Percentiles rank a stretch among this genome's conserved stretches.
phyloP scores from a whole-genome alignment of 2,113 vertebrate species.

The Mustela lutreola region DNA sequence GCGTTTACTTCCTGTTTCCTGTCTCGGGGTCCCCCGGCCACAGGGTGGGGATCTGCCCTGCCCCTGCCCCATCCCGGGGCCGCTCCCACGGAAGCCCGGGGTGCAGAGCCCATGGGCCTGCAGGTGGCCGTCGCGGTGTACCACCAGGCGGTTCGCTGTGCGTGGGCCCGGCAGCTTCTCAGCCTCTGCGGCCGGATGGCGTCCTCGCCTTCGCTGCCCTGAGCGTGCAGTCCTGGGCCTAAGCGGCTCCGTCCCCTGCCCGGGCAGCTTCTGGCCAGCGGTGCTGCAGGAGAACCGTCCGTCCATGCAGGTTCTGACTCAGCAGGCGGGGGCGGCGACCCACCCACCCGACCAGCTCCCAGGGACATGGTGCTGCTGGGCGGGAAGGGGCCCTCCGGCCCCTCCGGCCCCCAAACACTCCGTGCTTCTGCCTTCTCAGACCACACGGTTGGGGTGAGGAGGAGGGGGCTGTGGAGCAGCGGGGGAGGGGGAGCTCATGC shows the following conservation, averaged over 20 bases:
- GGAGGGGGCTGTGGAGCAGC: neutral
- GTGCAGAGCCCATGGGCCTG: neutral
- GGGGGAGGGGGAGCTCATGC: neutral
- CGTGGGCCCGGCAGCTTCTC: fast-evolving
- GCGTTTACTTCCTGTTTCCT: neutral
- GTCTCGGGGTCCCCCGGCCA: neutral
- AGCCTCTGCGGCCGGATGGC: neutral
- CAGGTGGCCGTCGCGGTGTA: fast-evolving
- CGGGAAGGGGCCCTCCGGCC: too few relatives aligned
- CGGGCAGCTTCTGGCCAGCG: fast-evolving
- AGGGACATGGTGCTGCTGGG: fast-evolving
- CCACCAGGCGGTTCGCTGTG: fast-evolving
- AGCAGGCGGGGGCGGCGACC: fast-evolving
- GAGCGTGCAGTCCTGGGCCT: neutral
- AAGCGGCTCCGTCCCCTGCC: neutral
- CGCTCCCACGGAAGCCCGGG: fast-evolving
- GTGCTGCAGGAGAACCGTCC: fast-evolving
- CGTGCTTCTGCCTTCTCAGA: neutral
- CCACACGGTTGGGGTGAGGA: fast-evolving
- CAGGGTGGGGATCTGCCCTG: neutral
- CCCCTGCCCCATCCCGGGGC: fast-evolving
- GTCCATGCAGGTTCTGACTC: fast-evolving
- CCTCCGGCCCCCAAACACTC: fast-evolving
- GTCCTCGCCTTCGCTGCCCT: fast-evolving
- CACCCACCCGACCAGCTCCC: fast-evolving